A percentile compares a stretch with the other conserved stretches of the same genome.
Evolutionary conservation across 1,140 invertebrate species (phyloP).

Genomic region (Diploscapter pachys): DNA sequence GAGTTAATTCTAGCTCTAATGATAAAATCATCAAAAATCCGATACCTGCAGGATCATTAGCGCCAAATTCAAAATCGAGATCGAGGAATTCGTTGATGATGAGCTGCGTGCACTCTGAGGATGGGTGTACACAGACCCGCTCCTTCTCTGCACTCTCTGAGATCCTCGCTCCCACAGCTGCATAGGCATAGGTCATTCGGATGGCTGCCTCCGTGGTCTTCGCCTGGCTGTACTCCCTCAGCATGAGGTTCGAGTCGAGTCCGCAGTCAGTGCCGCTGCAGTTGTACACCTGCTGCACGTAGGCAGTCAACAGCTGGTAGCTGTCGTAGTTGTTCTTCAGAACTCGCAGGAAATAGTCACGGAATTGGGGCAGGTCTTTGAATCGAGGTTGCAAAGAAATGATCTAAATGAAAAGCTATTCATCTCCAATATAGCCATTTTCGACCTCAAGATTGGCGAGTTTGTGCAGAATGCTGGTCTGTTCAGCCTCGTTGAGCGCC

Average conservation of each 20-base stretch:
- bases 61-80: slow-evolving; percentile 35
- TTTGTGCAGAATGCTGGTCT: slow-evolving; percentile 25
- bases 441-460: slow-evolving; percentile 27
- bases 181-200: slow-evolving; percentile 50
- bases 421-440: background rate
- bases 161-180: slow-evolving; percentile 41
- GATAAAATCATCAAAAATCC: too few species aligned
- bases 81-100: slow-evolving; percentile 34
- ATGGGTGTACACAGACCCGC: slow-evolving; percentile 37
- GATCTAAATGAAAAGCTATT: slow-evolving; percentile 18
- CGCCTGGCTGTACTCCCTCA: slow-evolving; percentile 32
- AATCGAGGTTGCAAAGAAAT: slow-evolving; percentile 34
- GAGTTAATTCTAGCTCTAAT: too few species aligned
- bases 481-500: slow-evolving; percentile 34
- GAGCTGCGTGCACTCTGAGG: slow-evolving; percentile 34
- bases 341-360: slow-evolving; percentile 51
- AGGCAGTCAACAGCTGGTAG: slow-evolving; percentile 47
- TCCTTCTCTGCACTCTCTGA: slow-evolving; percentile 38
- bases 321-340: slow-evolving; percentile 52
- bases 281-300: slow-evolving; percentile 46
- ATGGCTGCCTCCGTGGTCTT: slow-evolving; percentile 42
- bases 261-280: slow-evolving; percentile 25
- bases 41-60: slow-evolving; percentile 26
- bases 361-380: slow-evolving; percentile 46
- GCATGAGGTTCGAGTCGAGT: slow-evolving; percentile 27